These are phyloP conservation scores for Zenarchopterus dispar DNA, from an alignment of 2,797 vertebrate species.

Conservation along the genomic window DNA sequence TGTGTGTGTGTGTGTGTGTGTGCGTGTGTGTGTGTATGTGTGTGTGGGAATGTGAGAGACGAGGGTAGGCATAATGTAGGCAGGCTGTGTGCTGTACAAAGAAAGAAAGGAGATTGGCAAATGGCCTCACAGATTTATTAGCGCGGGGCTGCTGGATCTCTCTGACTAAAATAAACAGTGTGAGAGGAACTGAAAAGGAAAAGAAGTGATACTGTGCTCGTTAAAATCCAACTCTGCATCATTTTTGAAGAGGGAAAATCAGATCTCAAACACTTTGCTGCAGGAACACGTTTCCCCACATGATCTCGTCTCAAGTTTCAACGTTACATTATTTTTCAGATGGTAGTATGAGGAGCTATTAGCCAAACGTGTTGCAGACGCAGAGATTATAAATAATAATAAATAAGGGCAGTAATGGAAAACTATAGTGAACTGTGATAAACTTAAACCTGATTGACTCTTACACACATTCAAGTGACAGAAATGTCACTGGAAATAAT, in stretches of 20 bases:
- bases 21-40: conserved; percentile 23
- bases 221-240: conserved; percentile 10
- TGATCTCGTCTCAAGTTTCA: conserved; percentile 1
- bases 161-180: conserved; percentile 18
- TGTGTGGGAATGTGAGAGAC: conserved; percentile 40
- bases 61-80: conserved; percentile 41
- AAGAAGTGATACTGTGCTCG: conserved; percentile 7
- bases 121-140: conserved; percentile 42
- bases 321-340: no score
- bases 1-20: conserved; percentile 28
- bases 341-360: not conserved
- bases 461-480: conserved; percentile 7
- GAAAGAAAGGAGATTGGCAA: conserved; percentile 41
- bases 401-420: not conserved
- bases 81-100: conserved; percentile 48
- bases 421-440: not conserved
- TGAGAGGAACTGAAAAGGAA: conserved; percentile 4
- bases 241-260: not conserved
- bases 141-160: conserved; percentile 33
- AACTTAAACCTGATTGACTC: not conserved
- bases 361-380: not conserved
- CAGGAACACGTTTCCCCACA: not conserved
- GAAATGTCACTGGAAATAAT: conserved; percentile 3
- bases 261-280: not conserved
- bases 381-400: not conserved